A percentile compares a stretch with the other conserved stretches of the same genome.
phyloP scores from a whole-genome alignment of 2,888 invertebrate genomes.

The Drosophila trichaetosa region DNA sequence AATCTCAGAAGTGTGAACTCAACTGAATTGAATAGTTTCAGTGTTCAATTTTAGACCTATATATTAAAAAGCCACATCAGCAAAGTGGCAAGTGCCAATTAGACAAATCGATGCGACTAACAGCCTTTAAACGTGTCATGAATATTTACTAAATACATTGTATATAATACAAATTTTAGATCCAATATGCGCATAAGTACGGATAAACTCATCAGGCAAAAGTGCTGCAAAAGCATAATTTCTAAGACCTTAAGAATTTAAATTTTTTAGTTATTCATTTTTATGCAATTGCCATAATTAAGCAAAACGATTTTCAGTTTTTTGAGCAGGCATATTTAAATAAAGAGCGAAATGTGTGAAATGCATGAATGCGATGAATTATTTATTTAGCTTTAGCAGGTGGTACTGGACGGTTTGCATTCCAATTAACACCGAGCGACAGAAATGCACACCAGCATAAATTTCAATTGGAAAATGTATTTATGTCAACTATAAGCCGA shows the following conservation, averaged over 20 bases:
- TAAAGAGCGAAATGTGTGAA: conserved; percentile 39
- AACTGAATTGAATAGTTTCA: not conserved
- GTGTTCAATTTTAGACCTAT: not conserved
- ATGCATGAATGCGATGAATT: conserved; percentile 43
- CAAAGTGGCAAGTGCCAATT: conserved; percentile 57
- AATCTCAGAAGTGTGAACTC: not conserved
- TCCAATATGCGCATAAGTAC: not conserved
- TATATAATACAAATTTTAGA: conserved; percentile 11
- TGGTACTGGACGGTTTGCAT: conserved; percentile 57
- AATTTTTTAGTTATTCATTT: conserved; percentile 26
- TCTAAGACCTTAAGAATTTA: conserved; percentile 8
- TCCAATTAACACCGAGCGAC: conserved; percentile 65
- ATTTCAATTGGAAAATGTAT: conserved; percentile 61
- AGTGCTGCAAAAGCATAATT: conserved; percentile 4
- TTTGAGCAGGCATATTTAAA: conserved; percentile 41
- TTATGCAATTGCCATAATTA: conserved; percentile 34
- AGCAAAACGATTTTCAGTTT: conserved; percentile 15
- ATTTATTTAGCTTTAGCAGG: conserved; percentile 76
- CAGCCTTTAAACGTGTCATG: conserved; percentile 25
- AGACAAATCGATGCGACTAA: conserved; percentile 49
- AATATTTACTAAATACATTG: conserved; percentile 63
- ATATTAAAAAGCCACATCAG: conserved; percentile 29
- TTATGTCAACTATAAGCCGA: conserved; percentile 70
- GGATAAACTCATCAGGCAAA: not conserved
- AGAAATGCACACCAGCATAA: conserved; percentile 46